Evolutionary conservation across 2,113 vertebrate genomes (phyloP).

Genomic region (Antennarius striatus): DNA sequence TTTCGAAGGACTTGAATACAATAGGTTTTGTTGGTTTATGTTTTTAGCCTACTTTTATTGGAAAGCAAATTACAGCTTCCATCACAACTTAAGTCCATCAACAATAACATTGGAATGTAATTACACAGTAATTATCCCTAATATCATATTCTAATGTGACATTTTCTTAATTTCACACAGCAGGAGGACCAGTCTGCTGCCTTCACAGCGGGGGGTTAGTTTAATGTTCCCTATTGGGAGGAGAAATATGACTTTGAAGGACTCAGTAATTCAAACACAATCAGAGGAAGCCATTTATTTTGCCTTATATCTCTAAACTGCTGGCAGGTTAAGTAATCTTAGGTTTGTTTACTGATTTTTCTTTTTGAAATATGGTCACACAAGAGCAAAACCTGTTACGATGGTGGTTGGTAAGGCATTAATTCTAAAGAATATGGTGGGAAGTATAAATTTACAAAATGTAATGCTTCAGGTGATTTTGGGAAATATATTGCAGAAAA

Average conservation of each 20-base stretch:
- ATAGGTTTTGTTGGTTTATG: too few relatives aligned
- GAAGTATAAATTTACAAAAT: too few relatives aligned
- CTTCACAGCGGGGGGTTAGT: conserved; percentile 41
- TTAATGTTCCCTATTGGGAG: conserved; percentile 33
- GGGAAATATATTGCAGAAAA: not conserved
- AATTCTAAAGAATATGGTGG: not conserved
- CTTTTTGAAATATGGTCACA: not conserved
- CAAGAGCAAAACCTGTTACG: not conserved
- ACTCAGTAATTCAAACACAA: conserved; percentile 30
- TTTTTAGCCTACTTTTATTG: too few relatives aligned
- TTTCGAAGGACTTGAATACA: too few relatives aligned
- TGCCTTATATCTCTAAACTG: conserved; percentile 6
- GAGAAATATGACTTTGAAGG: conserved; percentile 13
- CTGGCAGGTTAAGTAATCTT: not conserved
- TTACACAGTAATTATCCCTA: conserved; percentile 31
- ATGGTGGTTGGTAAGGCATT: too few relatives aligned
- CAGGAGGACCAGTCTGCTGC: conserved; percentile 17
- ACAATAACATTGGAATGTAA: conserved; percentile 14
- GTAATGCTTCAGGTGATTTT: conserved; percentile 9
- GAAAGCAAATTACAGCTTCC: conserved; percentile 17
- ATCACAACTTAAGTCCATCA: conserved; percentile 11
- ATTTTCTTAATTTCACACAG: conserved; percentile 30
- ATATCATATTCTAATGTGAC: conserved; percentile 32
- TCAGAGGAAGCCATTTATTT: conserved; percentile 19
- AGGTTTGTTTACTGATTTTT: conserved; percentile 6